Evolutionary conservation across 2,888 invertebrate genomes (phyloP), one percentile per base, ranked within the genome.

Genomic region (Pammene aurita): DNA sequence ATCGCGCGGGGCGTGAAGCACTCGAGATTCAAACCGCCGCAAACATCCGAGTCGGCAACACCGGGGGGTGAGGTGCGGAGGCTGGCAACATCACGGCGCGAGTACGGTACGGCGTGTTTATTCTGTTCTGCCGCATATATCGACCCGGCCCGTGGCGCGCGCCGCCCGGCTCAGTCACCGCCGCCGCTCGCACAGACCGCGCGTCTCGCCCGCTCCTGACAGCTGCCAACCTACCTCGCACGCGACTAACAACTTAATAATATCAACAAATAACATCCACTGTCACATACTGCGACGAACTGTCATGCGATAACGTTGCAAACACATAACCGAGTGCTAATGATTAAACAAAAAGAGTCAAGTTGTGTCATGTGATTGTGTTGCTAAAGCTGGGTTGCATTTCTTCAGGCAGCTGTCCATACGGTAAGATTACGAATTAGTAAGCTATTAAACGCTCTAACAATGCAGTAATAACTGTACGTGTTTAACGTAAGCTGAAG

Each of bases 101-200:
- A 77, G 84, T 78, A 83, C 84, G 82, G 89, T 89, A 88, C 89
- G 88, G 86, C 82, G 86, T 92, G 92, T 92, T 92, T 91, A 89
- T 91, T 90, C 92, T 90, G 87, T 91, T 90, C 92, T 90, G 87
- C 85, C 88, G 84, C 89, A 89, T 87, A 85, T 92, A 92, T 92
- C 92, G 92, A 92, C 90, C 92, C 86, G 76, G 77, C 74, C 78
- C 73, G 81, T 79, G 82, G 85, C 86, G 86, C 85, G 87, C 87
- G 87, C 86, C 85, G 85, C 82, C 80, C 77, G 80, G 80, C 78
- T 86, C 89, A 91, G 90, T 90, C 84, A 78, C 80, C 75, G 75
- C 74, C 82, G 77, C 71, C 78, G 77, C 86, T 78, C 80, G 78
- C 73, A 71, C 75, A 70, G 73, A 77, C 77, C 83, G 78, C 83